Conservation (phyloP, 2,888 invertebrate genomes). For the Polydrusus tereticollis region DNA sequence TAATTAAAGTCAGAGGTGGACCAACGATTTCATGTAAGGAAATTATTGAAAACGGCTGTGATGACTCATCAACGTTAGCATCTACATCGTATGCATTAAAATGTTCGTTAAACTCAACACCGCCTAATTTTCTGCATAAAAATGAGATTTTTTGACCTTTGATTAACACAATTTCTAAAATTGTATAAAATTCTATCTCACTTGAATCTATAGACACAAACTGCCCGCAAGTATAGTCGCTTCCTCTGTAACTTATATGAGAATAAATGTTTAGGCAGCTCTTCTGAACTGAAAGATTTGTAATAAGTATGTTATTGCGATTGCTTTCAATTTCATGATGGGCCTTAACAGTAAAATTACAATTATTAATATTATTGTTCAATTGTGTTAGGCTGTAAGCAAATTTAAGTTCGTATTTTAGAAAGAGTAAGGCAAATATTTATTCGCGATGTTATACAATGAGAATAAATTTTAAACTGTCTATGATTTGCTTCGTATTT, state of each 20-base stretch:
- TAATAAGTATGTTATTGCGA: background rate
- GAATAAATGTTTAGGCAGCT: background rate
- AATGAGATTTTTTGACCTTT: background rate
- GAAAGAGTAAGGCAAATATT: conserved; percentile 44
- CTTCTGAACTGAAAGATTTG: background rate
- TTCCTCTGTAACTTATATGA: background rate
- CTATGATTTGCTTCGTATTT: conserved; percentile 54
- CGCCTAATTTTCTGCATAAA: background rate
- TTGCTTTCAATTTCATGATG: background rate
- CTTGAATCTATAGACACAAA: background rate
- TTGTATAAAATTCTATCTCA: background rate
- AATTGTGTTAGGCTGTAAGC: conserved; percentile 24
- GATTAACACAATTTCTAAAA: background rate
- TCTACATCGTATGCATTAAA: background rate
- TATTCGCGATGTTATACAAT: conserved; percentile 54
- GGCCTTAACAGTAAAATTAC: background rate
- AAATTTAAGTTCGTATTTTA: conserved; percentile 52
- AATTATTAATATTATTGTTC: background rate
- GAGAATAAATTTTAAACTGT: conserved; percentile 53
- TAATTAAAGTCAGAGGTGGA: conserved; percentile 42
- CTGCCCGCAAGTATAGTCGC: background rate
- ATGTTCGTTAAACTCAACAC: background rate
- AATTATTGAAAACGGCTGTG: conserved; percentile 26
- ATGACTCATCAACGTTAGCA: background rate
- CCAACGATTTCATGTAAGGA: conserved; percentile 26